Evolutionary conservation across 2,113 vertebrate genomes (phyloP).

Genomic region (Onychostoma macrolepis): DNA sequence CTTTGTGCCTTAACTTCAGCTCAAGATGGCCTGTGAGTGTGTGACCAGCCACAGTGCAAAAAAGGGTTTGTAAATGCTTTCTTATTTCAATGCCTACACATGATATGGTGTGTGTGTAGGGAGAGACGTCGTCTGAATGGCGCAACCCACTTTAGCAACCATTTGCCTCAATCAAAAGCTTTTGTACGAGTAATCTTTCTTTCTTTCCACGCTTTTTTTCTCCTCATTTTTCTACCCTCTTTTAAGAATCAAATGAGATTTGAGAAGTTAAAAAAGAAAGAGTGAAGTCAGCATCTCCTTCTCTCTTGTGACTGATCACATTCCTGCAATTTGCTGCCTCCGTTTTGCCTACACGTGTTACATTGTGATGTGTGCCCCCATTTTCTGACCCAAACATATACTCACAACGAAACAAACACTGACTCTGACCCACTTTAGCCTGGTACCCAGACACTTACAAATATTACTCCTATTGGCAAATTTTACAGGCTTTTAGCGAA

Average conservation of each 20-base stretch:
- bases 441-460: slow-evolving; percentile 40
- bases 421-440: slow-evolving; percentile 55
- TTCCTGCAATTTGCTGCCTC: slow-evolving; percentile 53
- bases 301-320: slow-evolving; percentile 60
- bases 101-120: slow-evolving; percentile 63
- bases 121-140: slow-evolving; percentile 61
- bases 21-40: slow-evolving; percentile 31
- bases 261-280: slow-evolving; percentile 73
- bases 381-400: slow-evolving; percentile 58
- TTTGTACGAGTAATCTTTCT: slow-evolving; percentile 74
- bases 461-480: slow-evolving; percentile 43
- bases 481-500: slow-evolving; percentile 43
- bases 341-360: slow-evolving; percentile 52
- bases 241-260: slow-evolving; percentile 75
- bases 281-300: slow-evolving; percentile 76
- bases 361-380: slow-evolving; percentile 55
- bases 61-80: slow-evolving; percentile 36
- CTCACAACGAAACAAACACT: slow-evolving; percentile 52
- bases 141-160: slow-evolving; percentile 68
- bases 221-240: slow-evolving; percentile 56
- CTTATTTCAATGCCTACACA: slow-evolving; percentile 49
- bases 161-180: slow-evolving; percentile 66
- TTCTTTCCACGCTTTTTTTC: slow-evolving; percentile 58
- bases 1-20: slow-evolving; percentile 22
- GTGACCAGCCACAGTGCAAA: slow-evolving; percentile 53